Evolutionary conservation across 2,888 invertebrate genomes (phyloP), one percentile per base, ranked within the genome.

Genomic region (Vandiemenella viatica): DNA sequence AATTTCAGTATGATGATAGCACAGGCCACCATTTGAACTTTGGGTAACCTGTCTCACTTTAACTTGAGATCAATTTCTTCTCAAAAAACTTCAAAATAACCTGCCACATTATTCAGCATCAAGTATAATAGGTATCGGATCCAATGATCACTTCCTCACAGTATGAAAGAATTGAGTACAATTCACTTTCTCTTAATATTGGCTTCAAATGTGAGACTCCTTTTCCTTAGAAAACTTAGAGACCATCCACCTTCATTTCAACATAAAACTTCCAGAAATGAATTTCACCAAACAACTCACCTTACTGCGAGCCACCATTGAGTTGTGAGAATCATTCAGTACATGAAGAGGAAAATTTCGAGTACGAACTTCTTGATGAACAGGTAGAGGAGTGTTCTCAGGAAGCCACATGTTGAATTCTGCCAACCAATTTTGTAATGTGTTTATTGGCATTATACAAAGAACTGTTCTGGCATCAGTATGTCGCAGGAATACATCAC

Each of bases 351-450:
- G 81, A 63, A 95, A 97, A 56, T 83, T 79, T 38, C 97, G 72
- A 0, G 84, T 72, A 45, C 85, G 71, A 4, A 87, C 75, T 58
- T 82, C 80, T 1, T 81, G 81, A 50, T 76, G 75, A 0, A 72
- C 70, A 7, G 72, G 63, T 26, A 78, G 58, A 0, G 78, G 74
- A 23, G 38, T 26, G 41, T n/a, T 45, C 7, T 42, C 42, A 0
- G 97, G 97, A 49, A 93, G 70, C 96, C 97, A 98, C 81, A 90
- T 88, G 63, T 97, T 92, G 65, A 91, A 98, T 67, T 98, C 98
- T 2, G 90, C 84, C 58, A 88, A 70, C 97, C 96, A 97, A 70
- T 97, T 97, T 67, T 97, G 96, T 53, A 98, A 72, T 0, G 97
- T 97, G 66, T 98, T 98, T 51, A 98, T 95, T 7, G 98, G 98